Evolutionary conservation across 2,888 invertebrate genomes (phyloP), one percentile per base, ranked within the genome.

Genomic region (Margaritifera margaritifera): DNA sequence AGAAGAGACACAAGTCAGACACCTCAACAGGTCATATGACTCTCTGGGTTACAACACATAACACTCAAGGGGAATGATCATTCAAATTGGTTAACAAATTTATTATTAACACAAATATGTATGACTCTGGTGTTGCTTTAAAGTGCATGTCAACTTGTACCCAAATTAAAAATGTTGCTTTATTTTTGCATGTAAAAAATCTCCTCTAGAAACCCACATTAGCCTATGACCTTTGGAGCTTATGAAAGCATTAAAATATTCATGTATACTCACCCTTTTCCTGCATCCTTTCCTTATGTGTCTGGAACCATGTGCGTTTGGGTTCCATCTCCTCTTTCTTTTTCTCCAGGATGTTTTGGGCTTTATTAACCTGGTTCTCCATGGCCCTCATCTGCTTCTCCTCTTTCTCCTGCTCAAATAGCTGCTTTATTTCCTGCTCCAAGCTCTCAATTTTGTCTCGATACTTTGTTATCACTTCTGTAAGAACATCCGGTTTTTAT

Each of bases 391-490:
- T 94, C 71, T 93, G 92, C 74, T 93, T 93, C 61, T 98, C 94
- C 86, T 96, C 95, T 0, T 93, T 92, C 86, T 97, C 96, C 4
- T 97, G 89, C 0, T 63, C 92, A 91, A 96, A 91, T 69, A 99
- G 95, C 71, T 93, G 92, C 73, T 93, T 93, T 22, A 98, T 94
- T 86, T 97, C 95, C 0, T 93, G 92, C 86, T 97, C 96, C 4
- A 98, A 87, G 0, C 67, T 92, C 11, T 92, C 91, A 54, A 98
- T 91, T 85, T 94, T 93, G 67, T 93, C 93, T 56, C 93, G 91
- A 89, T 96, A 98, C 89, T 97, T 97, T 70, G 93, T 94, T 60
- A 98, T 92, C 62, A 98, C 96, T 84, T 97, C 97, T 90, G 79
- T 25, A 83, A 78, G 15, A 54, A 58, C 42, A 42, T 42, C 11